Evolutionary conservation across 2,888 invertebrate genomes (phyloP).

Genomic region (Tribolium freemani): DNA sequence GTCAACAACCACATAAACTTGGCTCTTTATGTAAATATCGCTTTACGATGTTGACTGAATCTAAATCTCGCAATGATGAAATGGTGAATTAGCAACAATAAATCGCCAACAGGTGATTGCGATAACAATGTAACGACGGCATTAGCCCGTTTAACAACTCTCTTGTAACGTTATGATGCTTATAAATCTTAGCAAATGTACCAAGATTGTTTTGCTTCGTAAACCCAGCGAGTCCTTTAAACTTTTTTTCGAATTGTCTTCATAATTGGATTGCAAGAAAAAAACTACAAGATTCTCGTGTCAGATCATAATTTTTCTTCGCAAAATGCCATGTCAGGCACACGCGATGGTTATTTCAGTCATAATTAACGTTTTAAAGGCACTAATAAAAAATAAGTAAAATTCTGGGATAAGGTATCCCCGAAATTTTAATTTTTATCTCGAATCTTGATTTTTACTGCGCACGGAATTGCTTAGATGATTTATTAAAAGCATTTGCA

Average conservation of each 20-base stretch:
- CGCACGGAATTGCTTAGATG: neutral
- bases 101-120: neutral
- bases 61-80: neutral
- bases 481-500: neutral
- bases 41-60: too few species aligned
- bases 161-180: neutral
- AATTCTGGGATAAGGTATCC: neutral
- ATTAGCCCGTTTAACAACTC: neutral
- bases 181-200: neutral
- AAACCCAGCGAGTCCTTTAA: neutral
- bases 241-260: neutral
- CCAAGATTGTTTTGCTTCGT: neutral
- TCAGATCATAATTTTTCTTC: neutral
- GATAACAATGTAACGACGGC: neutral
- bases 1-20: too few species aligned
- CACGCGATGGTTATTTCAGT: neutral
- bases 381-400: neutral
- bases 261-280: neutral
- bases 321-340: neutral
- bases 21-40: neutral
- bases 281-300: neutral
- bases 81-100: neutral
- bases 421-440: neutral
- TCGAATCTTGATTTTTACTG: neutral
- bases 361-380: neutral